Evolutionary conservation across 2,113 vertebrate species (phyloP), one percentile per base, ranked within the genome.

Genomic region (Mobula hypostoma): DNA sequence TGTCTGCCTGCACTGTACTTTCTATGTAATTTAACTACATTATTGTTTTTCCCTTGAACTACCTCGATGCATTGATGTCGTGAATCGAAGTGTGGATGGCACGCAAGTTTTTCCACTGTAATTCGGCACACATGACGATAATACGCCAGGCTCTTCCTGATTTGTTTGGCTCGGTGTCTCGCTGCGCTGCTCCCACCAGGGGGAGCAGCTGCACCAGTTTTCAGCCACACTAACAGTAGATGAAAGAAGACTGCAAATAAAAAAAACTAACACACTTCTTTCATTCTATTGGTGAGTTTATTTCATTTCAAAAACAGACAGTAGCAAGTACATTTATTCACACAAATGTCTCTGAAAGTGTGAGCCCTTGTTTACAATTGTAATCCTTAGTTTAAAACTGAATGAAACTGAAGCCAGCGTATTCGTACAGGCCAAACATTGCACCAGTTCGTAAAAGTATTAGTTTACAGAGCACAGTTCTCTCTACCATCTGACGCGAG

Each of bases 291-390:
- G 85, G 95, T 17, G 29, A 94, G 74, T 97, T 97, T 96, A 95
- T 97, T 97, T 95, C 94, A 95, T 94, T 94, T 95, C 94, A 95
- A 94, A 95, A 96, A 94, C 92, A 94, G 94, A 96, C 94, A 94
- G 94, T 90, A 83, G 76, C 17, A 94, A 66, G 48, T 94, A 96
- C 79, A 95, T 95, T 95, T 94, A 94, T 83, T 94, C 70, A 95
- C 94, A 95, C 94, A 95, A 92, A 94, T 94, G 58, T 95, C 95
- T 94, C 68, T 94, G 95, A 96, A 95, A 95, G 94, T 95, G 96
- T 94, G 95, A 96, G 96, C 95, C 95, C 95, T 97, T 96, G 94
- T 72, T 94, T 95, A 95, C 94, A 95, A 96, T 95, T 94, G 94
- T 94, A 95, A 96, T 95, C 68, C 94, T 80, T 12, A 95, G 72